phyloP scores from a whole-genome alignment of 2,113 vertebrate species.

The Labeo rohita region DNA sequence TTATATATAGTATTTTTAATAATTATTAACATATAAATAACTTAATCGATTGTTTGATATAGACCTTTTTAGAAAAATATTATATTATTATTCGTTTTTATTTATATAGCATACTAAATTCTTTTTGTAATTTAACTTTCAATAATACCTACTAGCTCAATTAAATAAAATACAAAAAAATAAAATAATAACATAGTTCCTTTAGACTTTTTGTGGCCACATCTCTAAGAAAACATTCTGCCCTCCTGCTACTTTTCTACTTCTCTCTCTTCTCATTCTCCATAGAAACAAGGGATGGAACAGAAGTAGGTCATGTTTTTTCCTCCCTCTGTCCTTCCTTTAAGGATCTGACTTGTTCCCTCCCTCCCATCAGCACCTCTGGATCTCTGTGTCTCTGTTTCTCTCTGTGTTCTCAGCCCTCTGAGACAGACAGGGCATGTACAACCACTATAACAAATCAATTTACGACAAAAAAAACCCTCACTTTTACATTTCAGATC shows the following conservation, averaged over 20 bases:
- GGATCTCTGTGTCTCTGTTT: constrained; percentile 14
- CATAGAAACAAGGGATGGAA: constrained; percentile 65
- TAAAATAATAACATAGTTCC: too few species aligned
- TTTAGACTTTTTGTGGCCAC: not conserved
- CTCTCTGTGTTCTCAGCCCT: not conserved
- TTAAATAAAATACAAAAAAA: too few species aligned
- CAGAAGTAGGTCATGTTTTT: constrained; percentile 71
- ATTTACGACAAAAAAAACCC: not conserved
- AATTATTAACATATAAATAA: too few species aligned
- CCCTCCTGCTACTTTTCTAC: not conserved
- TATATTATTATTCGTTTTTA: too few species aligned
- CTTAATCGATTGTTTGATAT: not conserved
- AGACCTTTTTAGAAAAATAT: not conserved
- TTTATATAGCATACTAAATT: not conserved
- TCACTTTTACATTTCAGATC: not conserved
- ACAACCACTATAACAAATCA: not conserved
- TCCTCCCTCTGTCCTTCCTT: constrained; percentile 40
- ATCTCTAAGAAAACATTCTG: not conserved
- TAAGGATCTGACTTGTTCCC: not conserved
- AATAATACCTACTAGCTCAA: not conserved
- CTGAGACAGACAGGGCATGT: not conserved
- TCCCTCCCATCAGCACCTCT: constrained; percentile 39
- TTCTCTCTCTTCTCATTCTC: not conserved
- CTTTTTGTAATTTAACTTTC: not conserved
- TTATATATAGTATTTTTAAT: too few species aligned